Conservation (phyloP, 1,140 invertebrate genomes). For the Magallana ariakensis region DNA sequence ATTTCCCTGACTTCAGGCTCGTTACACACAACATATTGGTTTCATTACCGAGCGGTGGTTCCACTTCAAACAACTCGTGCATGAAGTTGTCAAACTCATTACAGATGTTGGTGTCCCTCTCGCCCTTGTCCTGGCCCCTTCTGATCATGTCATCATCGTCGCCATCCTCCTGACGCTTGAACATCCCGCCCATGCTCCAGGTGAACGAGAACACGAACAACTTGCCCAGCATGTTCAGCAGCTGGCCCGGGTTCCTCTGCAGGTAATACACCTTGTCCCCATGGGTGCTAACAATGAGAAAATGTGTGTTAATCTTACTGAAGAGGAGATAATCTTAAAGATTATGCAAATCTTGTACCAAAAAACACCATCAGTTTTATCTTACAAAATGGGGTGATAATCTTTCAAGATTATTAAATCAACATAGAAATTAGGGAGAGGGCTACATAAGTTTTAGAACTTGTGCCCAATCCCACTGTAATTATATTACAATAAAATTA, state of each 20-base stretch:
- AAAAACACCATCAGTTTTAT: too few species aligned
- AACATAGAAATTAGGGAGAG: too few species aligned
- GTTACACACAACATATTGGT: too few species aligned
- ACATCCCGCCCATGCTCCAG: slow-evolving; percentile 77
- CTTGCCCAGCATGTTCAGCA: slow-evolving; percentile 82
- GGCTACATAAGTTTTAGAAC: too few species aligned
- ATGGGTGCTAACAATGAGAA: neutral
- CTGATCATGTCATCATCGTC: slow-evolving; percentile 75
- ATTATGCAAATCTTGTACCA: too few species aligned
- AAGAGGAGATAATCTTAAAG: too few species aligned
- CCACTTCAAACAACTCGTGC: slow-evolving; percentile 85
- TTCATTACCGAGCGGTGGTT: slow-evolving; percentile 78
- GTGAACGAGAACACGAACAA: slow-evolving; percentile 79
- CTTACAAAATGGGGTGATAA: too few species aligned
- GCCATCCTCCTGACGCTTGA: slow-evolving; percentile 76
- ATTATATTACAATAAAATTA: too few species aligned
- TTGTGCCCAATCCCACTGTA: too few species aligned
- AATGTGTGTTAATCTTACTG: neutral
- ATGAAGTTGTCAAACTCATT: slow-evolving; percentile 86
- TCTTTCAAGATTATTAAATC: too few species aligned
- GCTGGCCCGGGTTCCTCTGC: slow-evolving; percentile 76
- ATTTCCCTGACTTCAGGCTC: too few species aligned
- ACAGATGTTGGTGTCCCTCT: slow-evolving; percentile 83
- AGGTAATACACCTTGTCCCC: slow-evolving; percentile 67
- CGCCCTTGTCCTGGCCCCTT: slow-evolving; percentile 60